Percentiles rank a stretch among this genome's conserved stretches.
Evolutionary conservation across 2,113 vertebrate genomes (phyloP).

Genomic region (Tautogolabrus adspersus): DNA sequence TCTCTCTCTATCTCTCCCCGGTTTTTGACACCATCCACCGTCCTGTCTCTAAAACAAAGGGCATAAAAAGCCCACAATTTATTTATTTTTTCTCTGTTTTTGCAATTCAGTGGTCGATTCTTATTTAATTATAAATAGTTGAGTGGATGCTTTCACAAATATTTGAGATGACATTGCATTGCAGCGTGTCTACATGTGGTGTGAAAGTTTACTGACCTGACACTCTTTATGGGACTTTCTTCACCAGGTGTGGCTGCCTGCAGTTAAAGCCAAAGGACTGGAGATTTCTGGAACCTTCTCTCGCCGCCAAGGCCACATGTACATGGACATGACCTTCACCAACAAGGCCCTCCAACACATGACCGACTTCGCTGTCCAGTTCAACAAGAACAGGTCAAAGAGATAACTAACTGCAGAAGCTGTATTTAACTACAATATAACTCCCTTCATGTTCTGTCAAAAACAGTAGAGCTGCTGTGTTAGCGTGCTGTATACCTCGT

Average conservation of each 20-base stretch:
- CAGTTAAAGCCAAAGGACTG: conserved; percentile 97
- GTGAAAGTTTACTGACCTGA: too few species aligned
- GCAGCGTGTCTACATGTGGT: too few species aligned
- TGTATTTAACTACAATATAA: too few species aligned
- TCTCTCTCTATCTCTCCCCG: too few species aligned
- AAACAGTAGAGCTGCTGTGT: neutral
- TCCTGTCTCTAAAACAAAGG: too few species aligned
- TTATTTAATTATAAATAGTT: too few species aligned
- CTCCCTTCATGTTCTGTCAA: neutral
- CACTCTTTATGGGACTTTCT: neutral
- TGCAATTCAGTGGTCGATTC: too few species aligned
- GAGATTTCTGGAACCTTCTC: conserved; percentile 97
- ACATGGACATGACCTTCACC: conserved; percentile 99
- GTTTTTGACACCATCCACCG: too few species aligned
- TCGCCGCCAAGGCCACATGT: conserved; percentile 97
- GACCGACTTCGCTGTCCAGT: conserved; percentile 98
- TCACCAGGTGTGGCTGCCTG: conserved; percentile 94
- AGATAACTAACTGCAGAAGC: neutral
- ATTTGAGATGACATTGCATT: too few species aligned
- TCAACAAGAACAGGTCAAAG: conserved; percentile 98
- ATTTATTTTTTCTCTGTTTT: too few species aligned
- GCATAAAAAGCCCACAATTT: too few species aligned
- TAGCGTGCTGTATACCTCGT: neutral
- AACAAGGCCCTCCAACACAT: conserved; percentile 99
- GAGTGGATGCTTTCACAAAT: too few species aligned